phyloP scores from a whole-genome alignment of 2,113 vertebrate genomes.

The Scopus umbretta region DNA sequence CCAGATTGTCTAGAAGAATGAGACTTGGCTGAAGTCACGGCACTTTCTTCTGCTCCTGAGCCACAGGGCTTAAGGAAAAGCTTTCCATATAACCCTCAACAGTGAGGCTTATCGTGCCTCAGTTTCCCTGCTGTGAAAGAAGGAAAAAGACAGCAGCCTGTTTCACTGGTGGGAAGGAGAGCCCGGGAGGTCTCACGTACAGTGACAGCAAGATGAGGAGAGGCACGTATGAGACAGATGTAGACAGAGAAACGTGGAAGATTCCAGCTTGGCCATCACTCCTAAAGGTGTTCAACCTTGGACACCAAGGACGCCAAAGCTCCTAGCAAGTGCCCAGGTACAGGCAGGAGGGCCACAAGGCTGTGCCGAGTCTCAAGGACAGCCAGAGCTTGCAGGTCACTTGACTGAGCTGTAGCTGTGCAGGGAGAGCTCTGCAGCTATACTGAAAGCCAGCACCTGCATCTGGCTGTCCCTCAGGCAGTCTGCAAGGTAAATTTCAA shows the following conservation, averaged over 20 bases:
- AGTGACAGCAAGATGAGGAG: background rate
- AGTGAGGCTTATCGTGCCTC: background rate
- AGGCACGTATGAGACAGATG: background rate
- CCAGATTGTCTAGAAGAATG: background rate
- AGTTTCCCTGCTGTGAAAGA: background rate
- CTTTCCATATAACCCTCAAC: background rate
- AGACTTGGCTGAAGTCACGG: background rate
- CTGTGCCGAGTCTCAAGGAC: background rate
- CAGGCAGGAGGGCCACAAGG: background rate
- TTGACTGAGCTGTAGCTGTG: background rate
- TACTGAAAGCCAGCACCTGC: background rate
- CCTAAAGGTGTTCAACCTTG: background rate
- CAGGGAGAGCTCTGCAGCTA: background rate
- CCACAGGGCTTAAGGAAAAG: background rate
- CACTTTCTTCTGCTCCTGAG: background rate
- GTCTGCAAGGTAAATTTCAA: conserved; percentile 1
- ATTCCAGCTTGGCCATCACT: background rate
- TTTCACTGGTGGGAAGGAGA: background rate
- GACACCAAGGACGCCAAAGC: background rate
- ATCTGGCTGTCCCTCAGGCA: background rate
- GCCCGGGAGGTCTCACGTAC: background rate
- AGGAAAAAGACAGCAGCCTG: background rate
- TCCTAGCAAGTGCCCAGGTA: background rate
- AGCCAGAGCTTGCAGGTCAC: background rate
- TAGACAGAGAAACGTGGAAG: background rate